phyloP scores from a whole-genome alignment of 2,888 invertebrate genomes.

The Leptinotarsa rubiginosa region DNA sequence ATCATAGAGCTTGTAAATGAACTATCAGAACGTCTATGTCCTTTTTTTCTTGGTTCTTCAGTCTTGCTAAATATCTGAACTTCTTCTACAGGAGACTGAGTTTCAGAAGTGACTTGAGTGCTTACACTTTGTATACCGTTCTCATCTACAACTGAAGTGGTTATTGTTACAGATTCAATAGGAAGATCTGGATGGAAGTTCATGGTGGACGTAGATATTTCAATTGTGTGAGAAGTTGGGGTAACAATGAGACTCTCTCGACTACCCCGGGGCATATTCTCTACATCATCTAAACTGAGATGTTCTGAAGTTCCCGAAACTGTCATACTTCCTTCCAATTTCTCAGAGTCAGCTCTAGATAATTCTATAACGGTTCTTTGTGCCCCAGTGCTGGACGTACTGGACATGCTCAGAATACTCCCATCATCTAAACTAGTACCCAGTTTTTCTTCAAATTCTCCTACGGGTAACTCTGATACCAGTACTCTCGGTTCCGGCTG shows the following conservation, averaged over 20 bases:
- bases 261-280: conserved; percentile 55
- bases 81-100: conserved; percentile 53
- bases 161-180: conserved; percentile 68
- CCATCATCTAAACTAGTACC: conserved; percentile 72
- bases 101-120: conserved; percentile 70
- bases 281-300: conserved; percentile 64
- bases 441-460: conserved; percentile 67
- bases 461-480: conserved; percentile 68
- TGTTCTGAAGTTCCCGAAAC: conserved; percentile 66
- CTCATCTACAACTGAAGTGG: conserved; percentile 67
- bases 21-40: conserved; percentile 72
- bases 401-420: conserved; percentile 71
- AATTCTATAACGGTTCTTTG: conserved; percentile 66
- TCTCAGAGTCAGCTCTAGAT: conserved; percentile 65
- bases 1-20: conserved; percentile 61
- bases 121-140: conserved; percentile 68
- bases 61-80: conserved; percentile 40
- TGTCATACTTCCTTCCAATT: conserved; percentile 64
- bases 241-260: conserved; percentile 58
- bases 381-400: conserved; percentile 68
- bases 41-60: conserved; percentile 64
- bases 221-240: conserved; percentile 54
- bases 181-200: conserved; percentile 55
- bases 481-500: conserved; percentile 72
- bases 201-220: conserved; percentile 65